Evolutionary conservation across 2,113 vertebrate species (phyloP), one percentile per base, ranked within the genome.

Genomic region (Carassius carassius): DNA sequence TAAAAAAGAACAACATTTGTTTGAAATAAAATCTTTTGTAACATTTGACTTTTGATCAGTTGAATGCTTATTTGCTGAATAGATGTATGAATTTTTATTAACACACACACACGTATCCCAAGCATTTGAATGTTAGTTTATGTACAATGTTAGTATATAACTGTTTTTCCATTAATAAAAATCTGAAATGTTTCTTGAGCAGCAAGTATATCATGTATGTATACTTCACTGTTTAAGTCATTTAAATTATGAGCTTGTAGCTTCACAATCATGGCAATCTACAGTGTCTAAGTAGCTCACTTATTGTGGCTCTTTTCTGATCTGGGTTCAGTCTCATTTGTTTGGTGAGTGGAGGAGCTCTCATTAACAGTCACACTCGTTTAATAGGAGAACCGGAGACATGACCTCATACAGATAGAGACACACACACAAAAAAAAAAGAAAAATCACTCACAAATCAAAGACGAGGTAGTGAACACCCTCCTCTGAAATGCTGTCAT

Each of bases 401-500:
- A 9, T 41, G 69, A 73, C 12, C 67, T 41, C 29, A 80, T 25
- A 63, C 81, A 62, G 29, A 76, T 23, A 3, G 51, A 80, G n/a
- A 47, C n/a, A 62, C 44, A 76, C 44, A 76, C 32, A 70, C 0
- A 37, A 47, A 11, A 47, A 11, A 10, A 1, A 44, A 2, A 47
- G 2, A 49, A 54, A 51, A 60, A 51, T 41, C 25, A 85, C 87
- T 88, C 83, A 88, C 87, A 88, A 84, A 82, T 88, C 87, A 86
- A 88, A 88, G 72, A 88, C 87, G 6, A 86, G 84, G 87, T 88
- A 88, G 82, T 88, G 87, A 79, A 88, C 85, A 35, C 84, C 87
- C 75, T 88, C 87, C 67, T 88, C 87, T 72, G 87, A 88, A 84
- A 88, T 88, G 51, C 87, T 88, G 81, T 88, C 87, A 86, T 88